Evolutionary conservation across 2,113 vertebrate genomes (phyloP), one percentile per base, ranked within the genome.

Genomic region (Atrichornis clamosus): DNA sequence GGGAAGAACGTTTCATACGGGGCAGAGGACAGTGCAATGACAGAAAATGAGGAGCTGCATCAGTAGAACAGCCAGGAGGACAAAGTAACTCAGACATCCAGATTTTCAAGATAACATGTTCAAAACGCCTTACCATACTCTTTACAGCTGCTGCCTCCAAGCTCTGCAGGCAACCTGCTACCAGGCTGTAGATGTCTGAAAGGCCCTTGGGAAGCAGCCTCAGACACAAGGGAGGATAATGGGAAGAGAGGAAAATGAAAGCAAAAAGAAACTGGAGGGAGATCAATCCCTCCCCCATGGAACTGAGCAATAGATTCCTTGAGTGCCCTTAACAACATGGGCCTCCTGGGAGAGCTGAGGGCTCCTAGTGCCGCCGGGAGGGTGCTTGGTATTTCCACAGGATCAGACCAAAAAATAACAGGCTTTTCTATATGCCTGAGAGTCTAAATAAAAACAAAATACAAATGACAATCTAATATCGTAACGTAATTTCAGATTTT

Each of bases 241-340:
- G 24, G 80, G 46, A 93, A 92, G 47, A 94, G 35, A 86, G 23
- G 39, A 95, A 94, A 95, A 94, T 30, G 37, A 92, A 92, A 85
- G 41, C 23, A 84, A 96, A 93, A 96, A 91, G 63, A 67, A 96
- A 75, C 72, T 91, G 95, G 85, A 91, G 55, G 72, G 84, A 89
- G 50, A 93, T 76, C 90, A 95, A 88, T 76, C 56, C 62, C 63
- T 95, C 55, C 80, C 39, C 50, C 56, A 35, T n/a, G 44, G 74
- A 89, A 79, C 72, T 23, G 24, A 68, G 83, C 62, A 89, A 56
- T 5, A 91, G 69, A 87, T 75, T 87, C 62, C 69, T n/a, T 79
- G 84, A 91, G 73, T 53, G 67, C 35, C 59, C 72, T 82, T 91
- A 87, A 95, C 76, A 90, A 92, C 91, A 94, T 5, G 2, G 70